Percentiles rank a stretch among this genome's conserved stretches.
Evolutionary conservation across 2,113 vertebrate genomes (phyloP).

Genomic region (Dromas ardeola): DNA sequence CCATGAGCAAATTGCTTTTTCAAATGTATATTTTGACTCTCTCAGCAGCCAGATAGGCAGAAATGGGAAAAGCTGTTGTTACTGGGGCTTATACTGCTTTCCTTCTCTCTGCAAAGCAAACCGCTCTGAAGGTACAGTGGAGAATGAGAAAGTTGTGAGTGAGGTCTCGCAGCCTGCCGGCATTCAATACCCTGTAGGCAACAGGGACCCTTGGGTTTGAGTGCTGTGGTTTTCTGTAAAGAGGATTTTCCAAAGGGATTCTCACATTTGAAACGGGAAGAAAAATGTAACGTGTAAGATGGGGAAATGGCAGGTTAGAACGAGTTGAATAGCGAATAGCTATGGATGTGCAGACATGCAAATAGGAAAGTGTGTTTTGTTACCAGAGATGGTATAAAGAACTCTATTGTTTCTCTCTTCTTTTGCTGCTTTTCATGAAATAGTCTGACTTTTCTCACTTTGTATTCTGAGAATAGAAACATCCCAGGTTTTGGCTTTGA

Average conservation of each 20-base stretch:
- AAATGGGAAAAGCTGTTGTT: not conserved
- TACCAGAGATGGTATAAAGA: not conserved
- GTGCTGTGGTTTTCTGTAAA: not conserved
- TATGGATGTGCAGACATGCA: not conserved
- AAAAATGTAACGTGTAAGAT: not conserved
- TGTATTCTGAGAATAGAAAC: not conserved
- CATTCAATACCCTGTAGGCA: not conserved
- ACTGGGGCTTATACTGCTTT: not conserved
- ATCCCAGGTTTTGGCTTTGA: not conserved
- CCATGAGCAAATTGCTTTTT: not conserved
- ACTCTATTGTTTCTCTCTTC: not conserved
- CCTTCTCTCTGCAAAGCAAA: not conserved
- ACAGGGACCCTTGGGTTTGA: not conserved
- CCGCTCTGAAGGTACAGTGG: not conserved
- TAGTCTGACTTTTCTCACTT: not conserved
- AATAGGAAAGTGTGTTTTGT: not conserved
- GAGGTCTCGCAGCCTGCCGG: not conserved
- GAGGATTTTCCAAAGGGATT: not conserved
- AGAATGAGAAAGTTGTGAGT: not conserved
- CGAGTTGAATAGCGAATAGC: not conserved
- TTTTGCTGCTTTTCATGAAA: not conserved
- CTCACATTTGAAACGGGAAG: not conserved
- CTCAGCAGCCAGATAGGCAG: not conserved
- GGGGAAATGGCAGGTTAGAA: not conserved
- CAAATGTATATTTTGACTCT: not conserved